Evolutionary conservation across 2,113 vertebrate species (phyloP), one percentile per base, ranked within the genome.

Genomic region (Plectropomus leopardus): DNA sequence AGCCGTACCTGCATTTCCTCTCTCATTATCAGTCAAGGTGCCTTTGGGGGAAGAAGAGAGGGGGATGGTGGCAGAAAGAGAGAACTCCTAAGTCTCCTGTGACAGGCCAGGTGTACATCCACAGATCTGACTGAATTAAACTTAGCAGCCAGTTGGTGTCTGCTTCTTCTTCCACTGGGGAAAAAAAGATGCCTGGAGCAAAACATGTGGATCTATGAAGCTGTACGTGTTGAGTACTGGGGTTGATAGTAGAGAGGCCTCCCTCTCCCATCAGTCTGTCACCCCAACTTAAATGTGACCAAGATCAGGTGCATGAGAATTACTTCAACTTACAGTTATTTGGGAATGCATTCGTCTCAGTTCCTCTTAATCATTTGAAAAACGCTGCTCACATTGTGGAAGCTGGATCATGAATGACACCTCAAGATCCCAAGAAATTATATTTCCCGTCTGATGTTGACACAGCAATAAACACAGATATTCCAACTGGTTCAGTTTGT

Each of bases 1-100:
- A 92, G 88, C 88, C 68, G 51, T 94, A 96, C 94, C 95, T 95
- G 94, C 91, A 87, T 91, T 91, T 83, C 78, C 83, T 82, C 90
- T 91, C 93, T 95, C 93, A 96, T 95, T 95, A 96, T 92, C 92
- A 92, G 93, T 90, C 93, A 96, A 95, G 94, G 95, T 96, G 95
- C 94, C 95, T 95, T 96, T 96, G 93, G 89, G 93, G 82, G 77
- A 72, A 45, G 48, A 14, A 40, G 48, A 54, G 76, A 16, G 67
- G 85, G 83, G 67, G 85, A 15, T 72, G 91, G 79, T 74, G 57
- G 82, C 7, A 0, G 72, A 40, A 80, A 76, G 59, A 72, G 75
- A 82, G 67, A 66, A 81, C 59, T 71, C 57, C 51, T 30, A 55
- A 57, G 86, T 87, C 77, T 77, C 76, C 65, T 77, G 78, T 88